A percentile compares a stretch with the other conserved stretches of the same genome.
phyloP scores from a whole-genome alignment of 2,797 vertebrate genomes.

The Margarornis squamiger region DNA sequence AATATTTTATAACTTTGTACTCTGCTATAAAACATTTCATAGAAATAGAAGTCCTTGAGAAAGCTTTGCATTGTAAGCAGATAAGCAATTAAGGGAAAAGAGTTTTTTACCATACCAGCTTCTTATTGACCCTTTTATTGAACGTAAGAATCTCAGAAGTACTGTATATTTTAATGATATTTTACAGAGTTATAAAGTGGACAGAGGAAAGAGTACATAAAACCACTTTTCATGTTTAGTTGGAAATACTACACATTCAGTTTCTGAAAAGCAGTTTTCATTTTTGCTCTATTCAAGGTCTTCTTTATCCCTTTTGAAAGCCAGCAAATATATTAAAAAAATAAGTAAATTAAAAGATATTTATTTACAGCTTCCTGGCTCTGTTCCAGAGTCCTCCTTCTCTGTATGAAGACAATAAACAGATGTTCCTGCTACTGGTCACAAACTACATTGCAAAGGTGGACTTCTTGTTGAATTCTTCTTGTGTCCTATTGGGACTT shows the following conservation, averaged over 20 bases:
- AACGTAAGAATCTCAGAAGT: neutral
- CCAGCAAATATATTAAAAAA: neutral
- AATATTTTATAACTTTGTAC: neutral
- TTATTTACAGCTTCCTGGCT: neutral
- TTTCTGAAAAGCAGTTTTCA: neutral
- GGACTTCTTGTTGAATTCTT: neutral
- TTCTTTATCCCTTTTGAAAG: neutral
- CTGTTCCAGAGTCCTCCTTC: neutral
- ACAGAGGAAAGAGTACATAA: neutral
- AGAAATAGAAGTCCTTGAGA: neutral
- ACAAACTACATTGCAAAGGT: accelerated
- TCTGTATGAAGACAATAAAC: neutral
- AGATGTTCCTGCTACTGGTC: neutral
- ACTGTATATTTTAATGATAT: neutral
- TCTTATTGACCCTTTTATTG: slow-evolving; percentile 15
- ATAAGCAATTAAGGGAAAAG: neutral
- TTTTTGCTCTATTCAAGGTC: neutral
- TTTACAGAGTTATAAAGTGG: neutral
- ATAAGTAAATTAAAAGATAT: neutral
- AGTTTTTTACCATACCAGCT: neutral
- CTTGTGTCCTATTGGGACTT: neutral
- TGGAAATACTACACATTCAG: neutral
- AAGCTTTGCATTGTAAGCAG: neutral
- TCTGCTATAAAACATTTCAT: neutral
- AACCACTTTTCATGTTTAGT: neutral